A percentile compares a stretch with the other conserved stretches of the same genome.
Evolutionary conservation across 1,140 invertebrate genomes (phyloP).

Genomic region (Nylanderia fulva): DNA sequence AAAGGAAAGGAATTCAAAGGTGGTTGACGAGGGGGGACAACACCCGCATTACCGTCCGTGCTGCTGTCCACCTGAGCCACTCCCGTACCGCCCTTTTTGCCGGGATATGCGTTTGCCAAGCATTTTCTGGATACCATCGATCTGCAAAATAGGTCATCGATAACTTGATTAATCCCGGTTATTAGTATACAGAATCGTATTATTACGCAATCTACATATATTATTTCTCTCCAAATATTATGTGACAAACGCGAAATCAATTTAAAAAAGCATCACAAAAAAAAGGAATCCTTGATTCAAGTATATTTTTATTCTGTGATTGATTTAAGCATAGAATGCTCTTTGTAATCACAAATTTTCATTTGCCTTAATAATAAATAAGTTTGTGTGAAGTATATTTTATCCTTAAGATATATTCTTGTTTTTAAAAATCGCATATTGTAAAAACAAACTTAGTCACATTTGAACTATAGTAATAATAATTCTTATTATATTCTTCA

Average conservation of each 20-base stretch:
- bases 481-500: too few relatives aligned
- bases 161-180: not conserved
- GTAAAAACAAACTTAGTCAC: too few relatives aligned
- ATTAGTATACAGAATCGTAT: not conserved
- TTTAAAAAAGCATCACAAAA: not conserved
- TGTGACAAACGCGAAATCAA: not conserved
- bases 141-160: constrained; percentile 69
- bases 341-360: too few relatives aligned
- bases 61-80: constrained; percentile 85
- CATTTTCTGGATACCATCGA: constrained; percentile 81
- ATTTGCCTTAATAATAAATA: too few relatives aligned
- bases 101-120: constrained; percentile 75
- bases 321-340: too few relatives aligned
- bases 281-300: too few relatives aligned
- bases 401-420: too few relatives aligned
- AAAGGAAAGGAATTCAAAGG: constrained; percentile 83
- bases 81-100: constrained; percentile 78
- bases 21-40: constrained; percentile 86
- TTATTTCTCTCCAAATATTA: not conserved
- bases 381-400: too few relatives aligned
- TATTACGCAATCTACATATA: not conserved
- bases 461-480: too few relatives aligned
- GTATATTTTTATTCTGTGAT: too few relatives aligned
- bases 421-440: too few relatives aligned
- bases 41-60: constrained; percentile 88